Conservation (phyloP, 2,113 vertebrate genomes). For the Panthera tigris region DNA sequence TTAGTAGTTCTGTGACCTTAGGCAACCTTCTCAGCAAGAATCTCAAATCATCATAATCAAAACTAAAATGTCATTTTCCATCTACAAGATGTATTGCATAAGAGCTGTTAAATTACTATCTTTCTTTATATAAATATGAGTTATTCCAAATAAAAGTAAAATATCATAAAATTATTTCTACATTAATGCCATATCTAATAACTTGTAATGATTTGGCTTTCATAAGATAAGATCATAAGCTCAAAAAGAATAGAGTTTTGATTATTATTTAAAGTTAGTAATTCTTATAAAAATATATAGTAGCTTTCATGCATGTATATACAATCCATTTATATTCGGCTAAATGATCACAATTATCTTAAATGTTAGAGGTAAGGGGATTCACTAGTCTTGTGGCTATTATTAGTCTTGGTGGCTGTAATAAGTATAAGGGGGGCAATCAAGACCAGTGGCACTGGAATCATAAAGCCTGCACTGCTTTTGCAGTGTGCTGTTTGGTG, state of each 20-base stretch:
- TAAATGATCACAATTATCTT: background rate
- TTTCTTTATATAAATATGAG: background rate
- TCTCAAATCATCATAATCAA: constrained; percentile 38
- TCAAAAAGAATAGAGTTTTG: background rate
- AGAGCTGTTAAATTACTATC: constrained; percentile 32
- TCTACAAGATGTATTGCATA: background rate
- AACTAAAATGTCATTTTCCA: constrained; percentile 36
- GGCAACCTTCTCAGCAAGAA: background rate
- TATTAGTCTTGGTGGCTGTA: background rate
- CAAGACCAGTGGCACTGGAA: background rate
- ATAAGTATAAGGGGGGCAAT: background rate
- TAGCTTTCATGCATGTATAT: background rate
- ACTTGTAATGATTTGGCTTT: background rate
- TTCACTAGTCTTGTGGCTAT: background rate
- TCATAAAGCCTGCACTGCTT: background rate
- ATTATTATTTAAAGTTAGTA: constrained; percentile 30
- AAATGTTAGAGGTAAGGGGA: background rate
- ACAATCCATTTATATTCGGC: background rate
- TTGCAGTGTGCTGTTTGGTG: rapidly evolving
- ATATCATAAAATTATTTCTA: background rate
- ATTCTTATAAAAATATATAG: constrained; percentile 16
- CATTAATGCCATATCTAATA: background rate
- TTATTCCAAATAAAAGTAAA: constrained; percentile 19
- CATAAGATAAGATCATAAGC: background rate
- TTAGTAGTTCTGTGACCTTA: constrained; percentile 25